A percentile compares a stretch with the other conserved stretches of the same genome.
These are phyloP conservation scores for Coregonus suidteri DNA, from an alignment of 2,797 vertebrate genomes.

Conservation along the genomic window DNA sequence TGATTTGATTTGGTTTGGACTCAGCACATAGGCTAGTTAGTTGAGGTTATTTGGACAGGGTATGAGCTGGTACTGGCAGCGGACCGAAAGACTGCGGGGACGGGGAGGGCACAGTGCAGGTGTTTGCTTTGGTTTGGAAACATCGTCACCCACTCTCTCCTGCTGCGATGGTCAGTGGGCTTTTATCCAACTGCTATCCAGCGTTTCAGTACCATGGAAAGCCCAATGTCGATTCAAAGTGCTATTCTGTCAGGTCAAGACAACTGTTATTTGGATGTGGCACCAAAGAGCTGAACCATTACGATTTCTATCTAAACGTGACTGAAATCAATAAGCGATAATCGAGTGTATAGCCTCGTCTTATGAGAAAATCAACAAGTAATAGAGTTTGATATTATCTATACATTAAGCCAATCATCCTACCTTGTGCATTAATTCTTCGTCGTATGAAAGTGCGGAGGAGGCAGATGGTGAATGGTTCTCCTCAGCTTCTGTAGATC, in stretches of 20 bases:
- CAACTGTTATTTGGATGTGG: background rate
- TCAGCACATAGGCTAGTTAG: background rate
- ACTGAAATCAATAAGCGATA: background rate
- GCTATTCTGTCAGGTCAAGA: too few relatives aligned
- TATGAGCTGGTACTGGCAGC: slow-evolving; percentile 4
- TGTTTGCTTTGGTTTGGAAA: background rate
- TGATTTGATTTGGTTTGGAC: too few relatives aligned
- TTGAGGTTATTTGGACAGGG: background rate
- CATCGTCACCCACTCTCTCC: background rate
- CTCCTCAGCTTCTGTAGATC: slow-evolving; percentile 58
- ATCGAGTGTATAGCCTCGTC: background rate
- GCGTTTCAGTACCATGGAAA: slow-evolving; percentile 50
- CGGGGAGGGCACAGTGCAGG: background rate
- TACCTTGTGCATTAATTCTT: slow-evolving; percentile 74
- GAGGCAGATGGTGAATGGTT: slow-evolving; percentile 43
- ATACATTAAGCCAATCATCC: background rate
- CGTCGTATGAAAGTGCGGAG: slow-evolving; percentile 55
- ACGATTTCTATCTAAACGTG: background rate
- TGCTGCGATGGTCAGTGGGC: slow-evolving; percentile 10
- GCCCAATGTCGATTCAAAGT: slow-evolving; percentile 11
- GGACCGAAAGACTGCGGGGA: background rate
- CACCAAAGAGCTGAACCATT: background rate
- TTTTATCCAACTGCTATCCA: background rate
- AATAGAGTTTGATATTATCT: background rate
- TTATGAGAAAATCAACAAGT: background rate